Evolutionary conservation across 2,888 invertebrate species (phyloP), one percentile per base, ranked within the genome.

Genomic region (Drosophila emarginata): DNA sequence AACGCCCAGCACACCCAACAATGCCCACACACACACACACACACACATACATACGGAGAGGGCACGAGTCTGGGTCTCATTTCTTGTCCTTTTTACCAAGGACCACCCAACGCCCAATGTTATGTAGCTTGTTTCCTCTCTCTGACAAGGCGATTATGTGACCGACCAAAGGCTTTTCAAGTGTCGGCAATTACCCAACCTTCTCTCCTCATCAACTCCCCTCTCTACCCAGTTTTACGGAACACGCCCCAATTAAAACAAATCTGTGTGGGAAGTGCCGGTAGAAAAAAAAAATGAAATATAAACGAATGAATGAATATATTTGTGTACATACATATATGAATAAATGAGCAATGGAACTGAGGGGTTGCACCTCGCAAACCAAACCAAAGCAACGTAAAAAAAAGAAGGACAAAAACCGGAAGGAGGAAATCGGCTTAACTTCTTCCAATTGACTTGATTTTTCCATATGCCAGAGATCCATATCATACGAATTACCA

Each of bases 191-290:
- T 87, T 85, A 87, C 88, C 78, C 76, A 71, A 72, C 69, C 76
- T 56, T 74, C 21, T 40, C 57, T 3, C 9, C 51, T 6, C n/a
- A 14, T 32, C 12, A 11, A 21, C 21, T 7, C 28, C 21, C n/a
- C 26, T 23, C 40, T 32, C 39, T 14, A 15, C 12, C 57, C 70
- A 61, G 28, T 36, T 57, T 23, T 54, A 62, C 62, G 53, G 61
- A 74, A 68, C 75, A 87, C 78, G 78, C 76, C 84, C 81, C 74
- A 85, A 85, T 88, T 83, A 83, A 77, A 74, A 67, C 56, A 88
- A 85, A 85, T 88, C 88, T 79, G 88, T 85, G 85, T 85, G 85
- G 86, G 88, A 85, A 85, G 86, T 67, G 74, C 56, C 62, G 74
- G 76, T n/a, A n/a, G 74, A 66, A 78, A 45, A 45, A 64, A 39